Evolutionary conservation across 2,888 invertebrate species (phyloP), one percentile per base, ranked within the genome.

Genomic region (Callinectes sapidus): DNA sequence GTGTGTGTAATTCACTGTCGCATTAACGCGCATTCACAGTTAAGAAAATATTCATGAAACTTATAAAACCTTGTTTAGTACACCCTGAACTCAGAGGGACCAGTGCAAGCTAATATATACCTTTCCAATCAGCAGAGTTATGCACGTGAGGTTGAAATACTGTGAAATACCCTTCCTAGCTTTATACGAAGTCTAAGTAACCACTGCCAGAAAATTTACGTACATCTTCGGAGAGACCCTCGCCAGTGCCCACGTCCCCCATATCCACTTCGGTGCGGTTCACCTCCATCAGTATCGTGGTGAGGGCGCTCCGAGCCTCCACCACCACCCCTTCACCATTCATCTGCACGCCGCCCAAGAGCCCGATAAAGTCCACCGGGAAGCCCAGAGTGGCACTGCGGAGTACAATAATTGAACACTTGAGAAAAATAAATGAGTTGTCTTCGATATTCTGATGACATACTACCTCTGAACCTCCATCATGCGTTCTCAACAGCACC

Each of bases 201-300:
- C 48, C 10, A 48, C 8, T 48, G 48, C 48, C 8, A 0, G 48
- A 5, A 48, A 48, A 48, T 2, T n/a, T n/a, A 71, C 89, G n/a
- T 89, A 97, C 97, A 97, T 97, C 97, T 95, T 97, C 97, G 95
- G 97, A 97, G 85, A 97, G 97, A 89, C 97, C 97, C 32, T 97
- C 97, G 95, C 97, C 96, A 95, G 97, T 97, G 92, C 97, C 97
- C 91, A 96, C 96, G 96, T 97, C 96, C 95, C 97, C 96, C 95
- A 97, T 96, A 95, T 97, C 96, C 39, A 97, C 96, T 91, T 96
- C 96, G 1, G 97, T 96, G 48, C 89, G 85, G 96, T 97, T 97
- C 96, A 93, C 39, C 54, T 89, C 32, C 93, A 93, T 92, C 61
- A 92, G n/a, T 88, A 94, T 87, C 42, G 77, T 39, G 66, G 92